phyloP scores from a whole-genome alignment of 1,140 invertebrate genomes.

The Aphaenogaster ashmeadi region DNA sequence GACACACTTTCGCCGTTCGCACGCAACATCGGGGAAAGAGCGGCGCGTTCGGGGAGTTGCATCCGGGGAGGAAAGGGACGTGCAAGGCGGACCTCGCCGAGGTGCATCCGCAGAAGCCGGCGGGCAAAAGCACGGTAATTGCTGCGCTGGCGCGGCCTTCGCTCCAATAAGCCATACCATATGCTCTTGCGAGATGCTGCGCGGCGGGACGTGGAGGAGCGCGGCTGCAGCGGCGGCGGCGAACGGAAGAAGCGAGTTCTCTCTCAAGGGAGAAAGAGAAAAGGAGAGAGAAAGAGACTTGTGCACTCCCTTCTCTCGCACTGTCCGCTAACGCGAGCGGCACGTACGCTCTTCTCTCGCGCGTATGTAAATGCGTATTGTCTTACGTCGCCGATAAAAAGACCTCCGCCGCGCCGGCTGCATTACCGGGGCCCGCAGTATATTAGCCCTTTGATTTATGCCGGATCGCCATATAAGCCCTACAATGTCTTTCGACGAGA shows the following conservation, averaged over 20 bases:
- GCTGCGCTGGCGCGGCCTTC: conserved; percentile 76
- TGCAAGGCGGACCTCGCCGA: conserved; percentile 58
- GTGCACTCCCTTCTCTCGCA: conserved; percentile 34
- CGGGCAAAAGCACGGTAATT: conserved; percentile 81
- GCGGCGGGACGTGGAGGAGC: neutral
- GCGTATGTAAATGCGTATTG: conserved; percentile 86
- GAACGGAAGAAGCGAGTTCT: conserved; percentile 42
- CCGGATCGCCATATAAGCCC: conserved; percentile 81
- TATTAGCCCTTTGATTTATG: conserved; percentile 87
- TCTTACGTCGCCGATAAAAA: conserved; percentile 86
- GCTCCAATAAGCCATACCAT: conserved; percentile 80
- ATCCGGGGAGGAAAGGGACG: conserved; percentile 23
- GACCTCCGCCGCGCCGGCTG: conserved; percentile 82
- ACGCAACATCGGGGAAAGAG: conserved; percentile 9
- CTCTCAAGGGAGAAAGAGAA: neutral
- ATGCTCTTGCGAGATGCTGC: conserved; percentile 68
- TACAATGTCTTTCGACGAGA: conserved; percentile 76
- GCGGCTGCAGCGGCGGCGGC: conserved; percentile 8
- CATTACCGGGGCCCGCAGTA: conserved; percentile 83
- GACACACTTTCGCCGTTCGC: conserved; percentile 46
- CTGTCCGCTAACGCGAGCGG: conserved; percentile 49
- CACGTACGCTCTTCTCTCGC: conserved; percentile 70
- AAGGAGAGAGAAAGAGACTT: neutral
- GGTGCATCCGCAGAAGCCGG: conserved; percentile 75
- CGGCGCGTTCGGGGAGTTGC: neutral